Base-by-base conservation (phyloP, 1,140 invertebrate species). In the Drosophila jambulina region DNA sequence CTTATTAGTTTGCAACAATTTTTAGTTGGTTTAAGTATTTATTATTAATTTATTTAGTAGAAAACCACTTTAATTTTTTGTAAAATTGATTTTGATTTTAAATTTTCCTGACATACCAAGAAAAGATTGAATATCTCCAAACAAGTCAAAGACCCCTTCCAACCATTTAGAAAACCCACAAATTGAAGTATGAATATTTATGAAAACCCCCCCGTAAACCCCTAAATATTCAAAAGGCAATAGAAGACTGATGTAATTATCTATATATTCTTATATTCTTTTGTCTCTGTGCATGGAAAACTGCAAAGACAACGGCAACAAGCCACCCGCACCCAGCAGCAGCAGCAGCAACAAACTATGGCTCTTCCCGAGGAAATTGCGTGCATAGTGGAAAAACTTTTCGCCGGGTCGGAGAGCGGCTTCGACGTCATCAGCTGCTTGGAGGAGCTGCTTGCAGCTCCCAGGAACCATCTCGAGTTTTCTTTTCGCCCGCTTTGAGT, bases 401-500 rank as follows among this genome's bases (percentile, higher is more conserved):
- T 38, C 43, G 57, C 57, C 74, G 57, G 63, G 67, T 70, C 79
- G 69, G 65, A 77, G 75, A 75, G 59, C 78, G 74, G 23, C 56
- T 63, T 36, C 80, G 82, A 65, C 83, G 82, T 85, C 82, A 85
- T 85, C 82, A 82, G 78, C 82, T 58, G 76, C 58, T 74, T 75
- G 72, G 38, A 21, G 78, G 29, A 21, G 27, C 5, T 15, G 42
- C 27, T 27, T 10, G 9, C 48, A 13, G 23, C 46, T 27, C 5
- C 25, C n/a, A 34, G 32, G 29, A 36, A 17, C 51, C 51, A 36
- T 15, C 51, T 19, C 12, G 56, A 77, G 71, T 77, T 87, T 87
- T 78, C 68, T 62, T 27, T 80, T 80, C 49, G 65, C 61, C 62
- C 23, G 29, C 27, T 68, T 77, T 69, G 83, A 86, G 79, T 57